Evolutionary conservation across 30 jellyfish, hydroid and myxozoan species (phyloP).

Genomic region (Cassiopea xamachana): DNA sequence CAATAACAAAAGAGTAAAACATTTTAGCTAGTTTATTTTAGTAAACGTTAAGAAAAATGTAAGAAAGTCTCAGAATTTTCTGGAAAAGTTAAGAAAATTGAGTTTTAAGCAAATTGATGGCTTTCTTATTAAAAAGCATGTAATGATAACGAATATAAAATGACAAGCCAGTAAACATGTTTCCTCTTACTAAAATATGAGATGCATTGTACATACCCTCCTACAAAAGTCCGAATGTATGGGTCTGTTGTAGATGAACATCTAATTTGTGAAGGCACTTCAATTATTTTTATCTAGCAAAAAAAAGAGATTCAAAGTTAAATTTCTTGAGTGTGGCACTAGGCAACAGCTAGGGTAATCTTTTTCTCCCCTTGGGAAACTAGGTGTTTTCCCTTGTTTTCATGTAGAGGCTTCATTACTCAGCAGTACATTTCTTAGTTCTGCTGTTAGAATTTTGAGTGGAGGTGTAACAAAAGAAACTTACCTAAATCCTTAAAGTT

Average conservation of each 20-base stretch:
- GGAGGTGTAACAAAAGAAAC: not conserved
- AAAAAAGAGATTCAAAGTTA: not conserved
- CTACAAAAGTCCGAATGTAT: not conserved
- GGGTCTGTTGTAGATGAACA: not conserved
- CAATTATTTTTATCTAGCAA: not conserved
- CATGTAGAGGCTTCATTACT: not conserved
- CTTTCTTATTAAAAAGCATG: no score
- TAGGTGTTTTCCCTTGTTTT: not conserved
- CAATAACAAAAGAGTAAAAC: no score
- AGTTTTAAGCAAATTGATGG: no score
- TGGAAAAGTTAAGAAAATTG: no score
- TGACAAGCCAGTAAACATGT: not conserved
- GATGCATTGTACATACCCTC: not conserved
- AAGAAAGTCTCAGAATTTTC: no score
- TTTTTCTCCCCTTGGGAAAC: not conserved
- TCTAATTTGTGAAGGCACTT: not conserved
- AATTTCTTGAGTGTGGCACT: not conserved
- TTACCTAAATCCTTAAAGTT: not conserved
- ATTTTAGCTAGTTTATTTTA: no score
- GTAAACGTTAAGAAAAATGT: no score
- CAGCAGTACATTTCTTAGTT: not conserved
- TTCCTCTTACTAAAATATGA: not conserved
- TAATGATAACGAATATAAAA: no score
- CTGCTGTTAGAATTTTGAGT: not conserved
- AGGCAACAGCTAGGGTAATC: not conserved